These are phyloP conservation scores for Peucedramus taeniatus DNA, from an alignment of 2,113 vertebrate genomes.

Conservation along the genomic window DNA sequence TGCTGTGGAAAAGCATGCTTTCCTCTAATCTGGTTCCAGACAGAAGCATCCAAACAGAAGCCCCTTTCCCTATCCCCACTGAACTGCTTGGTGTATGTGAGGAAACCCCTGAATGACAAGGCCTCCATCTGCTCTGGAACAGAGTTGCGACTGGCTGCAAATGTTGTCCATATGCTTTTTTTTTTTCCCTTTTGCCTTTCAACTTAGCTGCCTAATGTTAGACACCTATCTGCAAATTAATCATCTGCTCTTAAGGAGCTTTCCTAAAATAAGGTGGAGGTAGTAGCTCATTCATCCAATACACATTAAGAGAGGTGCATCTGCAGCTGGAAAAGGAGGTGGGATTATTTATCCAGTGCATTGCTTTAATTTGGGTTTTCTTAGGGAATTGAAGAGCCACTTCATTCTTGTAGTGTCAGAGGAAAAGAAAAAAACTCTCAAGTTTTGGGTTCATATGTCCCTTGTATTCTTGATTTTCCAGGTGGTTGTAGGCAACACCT, in stretches of 20 bases:
- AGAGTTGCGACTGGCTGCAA: conserved; percentile 48
- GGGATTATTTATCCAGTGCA: not conserved
- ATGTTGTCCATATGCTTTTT: conserved; percentile 63
- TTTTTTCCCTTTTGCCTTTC: not conserved
- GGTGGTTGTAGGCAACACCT: not conserved
- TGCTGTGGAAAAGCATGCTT: not conserved
- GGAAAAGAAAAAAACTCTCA: not conserved
- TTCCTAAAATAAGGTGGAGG: not conserved
- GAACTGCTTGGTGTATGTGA: conserved; percentile 9
- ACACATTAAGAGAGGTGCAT: not conserved
- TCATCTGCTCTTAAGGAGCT: not conserved
- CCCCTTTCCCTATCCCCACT: conserved; percentile 31
- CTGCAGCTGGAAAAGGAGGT: not conserved
- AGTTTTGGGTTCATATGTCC: not conserved
- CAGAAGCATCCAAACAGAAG: conserved; percentile 59
- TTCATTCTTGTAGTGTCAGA: not conserved
- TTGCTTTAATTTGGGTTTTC: not conserved
- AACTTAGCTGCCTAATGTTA: conserved; percentile 39
- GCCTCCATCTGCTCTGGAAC: conserved; percentile 53
- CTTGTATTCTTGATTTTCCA: not conserved
- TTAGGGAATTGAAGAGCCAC: not conserved
- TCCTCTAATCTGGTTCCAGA: conserved; percentile 50
- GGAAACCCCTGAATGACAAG: conserved; percentile 58
- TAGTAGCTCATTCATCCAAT: not conserved
- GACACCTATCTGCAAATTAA: conserved; percentile 32